phyloP scores from a whole-genome alignment of 2,888 invertebrate genomes.

The Ornithoptera priamus region DNA sequence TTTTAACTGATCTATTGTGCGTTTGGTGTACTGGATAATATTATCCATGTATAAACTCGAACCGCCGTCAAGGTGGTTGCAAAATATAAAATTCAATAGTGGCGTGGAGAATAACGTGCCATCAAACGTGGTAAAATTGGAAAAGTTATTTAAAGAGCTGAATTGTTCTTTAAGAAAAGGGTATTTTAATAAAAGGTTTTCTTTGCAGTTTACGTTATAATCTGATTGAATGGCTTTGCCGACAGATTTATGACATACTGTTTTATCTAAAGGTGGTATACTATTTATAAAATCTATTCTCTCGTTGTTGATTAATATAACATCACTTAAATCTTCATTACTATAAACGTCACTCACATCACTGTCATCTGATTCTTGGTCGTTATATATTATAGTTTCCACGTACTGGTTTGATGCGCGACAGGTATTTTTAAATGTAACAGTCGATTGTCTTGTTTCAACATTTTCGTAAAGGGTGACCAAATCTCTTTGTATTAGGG shows the following conservation, averaged over 20 bases:
- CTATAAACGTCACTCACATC: conserved; percentile 57
- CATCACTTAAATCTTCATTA: conserved; percentile 53
- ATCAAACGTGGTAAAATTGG: conserved; percentile 42
- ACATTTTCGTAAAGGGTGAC: conserved; percentile 69
- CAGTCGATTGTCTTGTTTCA: conserved; percentile 55
- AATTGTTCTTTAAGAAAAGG: conserved; percentile 56
- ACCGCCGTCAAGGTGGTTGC: conserved; percentile 64
- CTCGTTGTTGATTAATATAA: conserved; percentile 58
- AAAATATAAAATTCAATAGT: conserved; percentile 65
- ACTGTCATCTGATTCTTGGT: conserved; percentile 55
- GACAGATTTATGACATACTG: conserved; percentile 61
- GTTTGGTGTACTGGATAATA: conserved; percentile 62
- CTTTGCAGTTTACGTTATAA: conserved; percentile 46
- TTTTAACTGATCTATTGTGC: conserved; percentile 71
- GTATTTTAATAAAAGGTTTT: conserved; percentile 53
- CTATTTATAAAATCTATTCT: conserved; percentile 55
- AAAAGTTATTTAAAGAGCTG: conserved; percentile 44
- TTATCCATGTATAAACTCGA: conserved; percentile 72
- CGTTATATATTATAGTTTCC: conserved; percentile 62
- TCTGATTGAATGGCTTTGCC: conserved; percentile 52
- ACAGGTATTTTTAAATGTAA: conserved; percentile 41
- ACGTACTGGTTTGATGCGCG: conserved; percentile 60
- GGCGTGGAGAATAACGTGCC: conserved; percentile 53
- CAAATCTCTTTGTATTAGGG: conserved; percentile 58
- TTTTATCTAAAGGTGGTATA: conserved; percentile 49